Evolutionary conservation across 2,113 vertebrate species (phyloP).

Genomic region (Circaetus cinerascens): DNA sequence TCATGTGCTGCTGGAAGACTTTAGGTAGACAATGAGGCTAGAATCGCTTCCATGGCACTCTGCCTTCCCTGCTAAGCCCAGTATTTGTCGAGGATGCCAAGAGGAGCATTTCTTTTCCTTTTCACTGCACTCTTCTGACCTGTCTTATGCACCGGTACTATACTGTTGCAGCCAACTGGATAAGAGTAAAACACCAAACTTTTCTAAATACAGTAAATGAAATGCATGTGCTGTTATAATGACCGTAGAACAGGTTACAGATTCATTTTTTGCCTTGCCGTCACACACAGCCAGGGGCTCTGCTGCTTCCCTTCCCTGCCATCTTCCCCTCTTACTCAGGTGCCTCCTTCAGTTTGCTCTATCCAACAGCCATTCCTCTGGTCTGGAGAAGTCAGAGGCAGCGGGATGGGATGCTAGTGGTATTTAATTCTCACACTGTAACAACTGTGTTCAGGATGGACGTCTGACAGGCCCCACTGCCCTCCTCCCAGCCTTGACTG

Average conservation of each 20-base stretch:
- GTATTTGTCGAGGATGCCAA: background rate
- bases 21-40: background rate
- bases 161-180: background rate
- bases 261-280: background rate
- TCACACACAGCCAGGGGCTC: background rate
- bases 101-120: background rate
- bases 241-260: background rate
- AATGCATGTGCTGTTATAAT: background rate
- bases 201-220: background rate
- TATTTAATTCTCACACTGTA: background rate
- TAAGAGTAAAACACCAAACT: background rate
- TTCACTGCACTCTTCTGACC: background rate
- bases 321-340: accelerated
- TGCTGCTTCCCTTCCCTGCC: background rate
- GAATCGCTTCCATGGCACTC: background rate
- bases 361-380: background rate
- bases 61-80: background rate
- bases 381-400: background rate
- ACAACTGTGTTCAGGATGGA: background rate
- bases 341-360: background rate
- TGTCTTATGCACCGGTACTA: background rate
- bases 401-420: background rate
- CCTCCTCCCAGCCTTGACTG: background rate
- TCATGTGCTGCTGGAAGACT: background rate
- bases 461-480: background rate